Evolutionary conservation across 2,888 invertebrate genomes (phyloP).

Genomic region (Erynnis tages): DNA sequence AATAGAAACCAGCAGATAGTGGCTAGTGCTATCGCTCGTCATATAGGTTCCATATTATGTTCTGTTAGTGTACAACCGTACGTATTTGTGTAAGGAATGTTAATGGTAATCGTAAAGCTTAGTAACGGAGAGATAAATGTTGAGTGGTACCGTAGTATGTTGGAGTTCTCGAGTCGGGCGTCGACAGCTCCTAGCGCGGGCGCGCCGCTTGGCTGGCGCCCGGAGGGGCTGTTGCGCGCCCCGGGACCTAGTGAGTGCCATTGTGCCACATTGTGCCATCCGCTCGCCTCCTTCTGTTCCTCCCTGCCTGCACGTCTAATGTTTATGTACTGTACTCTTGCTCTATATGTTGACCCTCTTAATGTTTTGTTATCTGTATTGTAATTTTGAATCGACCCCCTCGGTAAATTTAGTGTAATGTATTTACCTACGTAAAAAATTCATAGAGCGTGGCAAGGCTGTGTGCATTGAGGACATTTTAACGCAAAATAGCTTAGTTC

Average conservation of each 20-base stretch:
- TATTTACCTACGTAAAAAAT: conserved; percentile 73
- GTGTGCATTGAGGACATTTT: conserved; percentile 84
- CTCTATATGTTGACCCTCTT: conserved; percentile 74
- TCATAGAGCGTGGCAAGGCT: conserved; percentile 87
- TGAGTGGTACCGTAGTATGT: conserved; percentile 80
- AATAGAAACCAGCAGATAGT: conserved; percentile 80
- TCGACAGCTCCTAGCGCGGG: conserved; percentile 52
- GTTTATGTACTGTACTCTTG: conserved; percentile 70
- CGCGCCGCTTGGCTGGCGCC: conserved; percentile 42
- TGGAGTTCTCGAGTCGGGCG: conserved; percentile 70
- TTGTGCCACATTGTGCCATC: no score
- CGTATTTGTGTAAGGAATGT: conserved; percentile 69
- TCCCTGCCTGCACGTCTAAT: conserved; percentile 76
- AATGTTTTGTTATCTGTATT: conserved; percentile 77
- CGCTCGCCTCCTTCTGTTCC: conserved; percentile 53
- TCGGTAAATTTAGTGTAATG: conserved; percentile 79
- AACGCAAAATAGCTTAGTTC: conserved; percentile 78
- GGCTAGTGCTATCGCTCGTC: conserved; percentile 81
- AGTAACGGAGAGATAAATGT: conserved; percentile 77
- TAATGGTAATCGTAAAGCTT: conserved; percentile 76
- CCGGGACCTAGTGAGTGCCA: conserved; percentile 52
- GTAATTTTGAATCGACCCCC: conserved; percentile 75
- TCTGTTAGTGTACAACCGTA: conserved; percentile 77
- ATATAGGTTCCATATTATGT: conserved; percentile 79
- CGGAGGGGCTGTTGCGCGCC: conserved; percentile 41